A percentile compares a stretch with the other conserved stretches of the same genome.
Conservation (phyloP, 2,888 invertebrate genomes). For the Drosophila fulvimacula region DNA sequence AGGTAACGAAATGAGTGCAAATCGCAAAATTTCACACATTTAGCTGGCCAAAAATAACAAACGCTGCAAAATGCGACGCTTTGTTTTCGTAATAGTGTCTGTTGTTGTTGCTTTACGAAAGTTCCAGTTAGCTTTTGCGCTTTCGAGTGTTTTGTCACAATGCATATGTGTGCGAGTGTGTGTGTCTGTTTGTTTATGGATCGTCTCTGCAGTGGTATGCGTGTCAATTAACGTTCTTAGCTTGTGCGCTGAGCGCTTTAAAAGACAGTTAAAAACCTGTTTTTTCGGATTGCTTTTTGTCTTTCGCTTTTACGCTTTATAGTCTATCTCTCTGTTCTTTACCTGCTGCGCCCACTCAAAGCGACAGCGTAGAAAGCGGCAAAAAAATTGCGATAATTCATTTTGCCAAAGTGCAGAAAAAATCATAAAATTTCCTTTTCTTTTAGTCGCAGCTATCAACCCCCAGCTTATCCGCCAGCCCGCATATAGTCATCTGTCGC, state of each 20-base stretch:
- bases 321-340: slow-evolving; percentile 18
- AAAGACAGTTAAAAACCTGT: slow-evolving; percentile 66
- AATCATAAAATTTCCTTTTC: slow-evolving; percentile 16
- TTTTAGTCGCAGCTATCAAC: slow-evolving; percentile 15
- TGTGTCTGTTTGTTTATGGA: slow-evolving; percentile 51
- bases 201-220: slow-evolving; percentile 49
- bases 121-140: slow-evolving; percentile 67
- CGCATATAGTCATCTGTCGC: slow-evolving; percentile 29
- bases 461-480: slow-evolving; percentile 3
- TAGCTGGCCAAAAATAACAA: slow-evolving; percentile 40
- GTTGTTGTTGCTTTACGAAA: slow-evolving; percentile 50
- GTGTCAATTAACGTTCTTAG: slow-evolving; percentile 72
- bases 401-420: slow-evolving; percentile 27
- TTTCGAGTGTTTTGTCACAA: slow-evolving; percentile 13
- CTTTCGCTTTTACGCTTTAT: slow-evolving; percentile 40
- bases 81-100: slow-evolving; percentile 41
- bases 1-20: slow-evolving; percentile 47
- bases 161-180: not conserved
- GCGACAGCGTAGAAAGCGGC: slow-evolving; percentile 37
- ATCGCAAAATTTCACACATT: slow-evolving; percentile 24
- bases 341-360: slow-evolving; percentile 14
- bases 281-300: slow-evolving; percentile 43
- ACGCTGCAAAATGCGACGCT: slow-evolving; percentile 30
- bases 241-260: slow-evolving; percentile 40
- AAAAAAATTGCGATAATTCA: slow-evolving; percentile 12